phyloP scores from a whole-genome alignment of 2,888 invertebrate genomes.

The Orthosia gothica region DNA sequence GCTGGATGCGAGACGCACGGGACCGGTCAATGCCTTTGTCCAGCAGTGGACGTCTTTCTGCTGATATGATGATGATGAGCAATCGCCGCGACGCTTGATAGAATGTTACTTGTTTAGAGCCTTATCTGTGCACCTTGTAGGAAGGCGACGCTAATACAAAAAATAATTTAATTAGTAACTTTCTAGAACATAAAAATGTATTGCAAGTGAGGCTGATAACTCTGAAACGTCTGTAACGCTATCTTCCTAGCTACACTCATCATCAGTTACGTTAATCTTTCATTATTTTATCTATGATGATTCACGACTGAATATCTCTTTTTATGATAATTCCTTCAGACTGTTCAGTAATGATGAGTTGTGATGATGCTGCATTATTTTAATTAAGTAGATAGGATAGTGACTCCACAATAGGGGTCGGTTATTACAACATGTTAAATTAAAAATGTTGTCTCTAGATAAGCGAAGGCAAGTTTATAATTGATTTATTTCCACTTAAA shows the following conservation, averaged over 20 bases:
- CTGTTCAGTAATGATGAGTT: conserved; percentile 24
- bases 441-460: not conserved
- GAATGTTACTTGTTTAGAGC: too few species aligned
- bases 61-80: too few species aligned
- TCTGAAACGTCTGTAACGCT: not conserved
- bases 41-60: too few species aligned
- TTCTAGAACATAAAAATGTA: conserved; percentile 17
- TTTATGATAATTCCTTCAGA: conserved; percentile 16
- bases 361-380: conserved; percentile 33
- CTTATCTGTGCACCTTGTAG: too few species aligned
- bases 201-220: not conserved
- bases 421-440: not conserved
- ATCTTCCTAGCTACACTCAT: not conserved
- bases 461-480: not conserved
- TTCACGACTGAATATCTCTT: conserved; percentile 17
- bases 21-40: too few species aligned
- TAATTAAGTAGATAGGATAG: not conserved
- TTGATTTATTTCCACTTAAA: too few species aligned
- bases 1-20: too few species aligned
- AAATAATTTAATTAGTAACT: not conserved
- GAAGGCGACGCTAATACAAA: too few species aligned
- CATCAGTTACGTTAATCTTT: not conserved
- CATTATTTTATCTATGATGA: conserved; percentile 16
- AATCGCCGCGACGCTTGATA: too few species aligned
- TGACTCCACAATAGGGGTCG: not conserved